Percentiles rank a stretch among this genome's conserved stretches.
Conservation (phyloP, 2,113 vertebrate genomes). For the Manacus vitellinus region DNA sequence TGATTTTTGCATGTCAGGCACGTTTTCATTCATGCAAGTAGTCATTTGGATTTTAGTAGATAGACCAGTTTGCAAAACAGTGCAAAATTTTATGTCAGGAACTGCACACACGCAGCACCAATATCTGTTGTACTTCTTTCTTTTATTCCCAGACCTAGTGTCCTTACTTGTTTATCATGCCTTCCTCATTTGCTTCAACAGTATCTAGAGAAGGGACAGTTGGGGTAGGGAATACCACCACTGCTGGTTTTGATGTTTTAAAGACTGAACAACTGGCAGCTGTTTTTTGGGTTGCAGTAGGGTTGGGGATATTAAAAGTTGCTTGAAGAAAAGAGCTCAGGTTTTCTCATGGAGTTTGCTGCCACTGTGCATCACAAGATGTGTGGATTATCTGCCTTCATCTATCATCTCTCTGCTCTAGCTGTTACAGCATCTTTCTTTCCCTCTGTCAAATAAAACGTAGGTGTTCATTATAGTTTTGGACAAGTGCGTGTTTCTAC, state of each 20-base stretch:
- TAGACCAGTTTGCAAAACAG: neutral
- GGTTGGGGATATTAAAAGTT: neutral
- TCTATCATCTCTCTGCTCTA: neutral
- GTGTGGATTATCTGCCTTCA: neutral
- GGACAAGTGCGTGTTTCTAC: neutral
- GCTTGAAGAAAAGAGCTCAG: neutral
- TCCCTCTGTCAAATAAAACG: neutral
- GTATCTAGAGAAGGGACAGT: neutral
- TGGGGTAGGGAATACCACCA: neutral
- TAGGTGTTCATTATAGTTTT: neutral
- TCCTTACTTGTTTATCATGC: neutral
- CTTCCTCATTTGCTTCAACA: neutral
- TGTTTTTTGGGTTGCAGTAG: neutral
- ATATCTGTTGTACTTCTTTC: neutral
- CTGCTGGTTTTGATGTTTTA: neutral
- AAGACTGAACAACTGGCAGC: neutral
- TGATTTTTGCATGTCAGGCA: neutral
- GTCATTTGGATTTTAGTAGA: neutral
- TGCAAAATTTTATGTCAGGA: neutral
- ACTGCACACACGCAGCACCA: neutral
- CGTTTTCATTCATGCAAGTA: neutral
- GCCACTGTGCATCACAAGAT: neutral
- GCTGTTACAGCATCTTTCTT: neutral
- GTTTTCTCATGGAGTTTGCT: neutral
- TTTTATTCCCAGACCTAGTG: neutral